phyloP scores from a whole-genome alignment of 1,140 invertebrate genomes.

The Mercenaria mercenaria region DNA sequence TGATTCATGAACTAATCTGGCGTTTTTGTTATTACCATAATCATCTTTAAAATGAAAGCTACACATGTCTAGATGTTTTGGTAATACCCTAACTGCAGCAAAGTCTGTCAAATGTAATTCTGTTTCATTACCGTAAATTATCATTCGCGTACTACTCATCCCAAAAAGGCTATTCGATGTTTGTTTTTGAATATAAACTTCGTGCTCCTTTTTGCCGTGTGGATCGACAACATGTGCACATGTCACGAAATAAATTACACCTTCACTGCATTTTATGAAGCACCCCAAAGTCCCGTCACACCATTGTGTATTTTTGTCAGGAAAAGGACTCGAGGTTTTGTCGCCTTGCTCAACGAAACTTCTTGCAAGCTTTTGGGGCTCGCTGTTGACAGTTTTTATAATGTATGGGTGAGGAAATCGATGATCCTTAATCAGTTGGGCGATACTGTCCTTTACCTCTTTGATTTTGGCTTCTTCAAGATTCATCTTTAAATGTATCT shows the following conservation, averaged over 20 bases:
- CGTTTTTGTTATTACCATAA: background rate
- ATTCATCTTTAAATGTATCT: background rate
- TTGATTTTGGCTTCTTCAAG: background rate
- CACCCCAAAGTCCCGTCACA: background rate
- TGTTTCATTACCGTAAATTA: background rate
- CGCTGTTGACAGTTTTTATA: background rate
- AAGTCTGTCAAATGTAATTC: background rate
- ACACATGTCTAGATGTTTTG: too few species aligned
- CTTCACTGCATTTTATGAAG: background rate
- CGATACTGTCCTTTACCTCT: background rate
- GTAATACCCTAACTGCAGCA: background rate
- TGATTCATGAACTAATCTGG: background rate
- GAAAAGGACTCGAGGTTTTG: background rate
- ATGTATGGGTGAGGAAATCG: background rate
- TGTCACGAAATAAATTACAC: background rate
- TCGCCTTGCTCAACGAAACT: background rate
- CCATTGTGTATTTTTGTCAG: background rate
- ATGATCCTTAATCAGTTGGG: background rate
- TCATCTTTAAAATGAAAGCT: background rate
- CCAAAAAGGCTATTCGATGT: background rate
- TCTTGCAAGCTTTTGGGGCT: background rate
- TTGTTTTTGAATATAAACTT: background rate
- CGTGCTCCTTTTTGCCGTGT: background rate
- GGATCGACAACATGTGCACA: slow-evolving; percentile 7
- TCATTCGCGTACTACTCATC: background rate